A percentile compares a stretch with the other conserved stretches of the same genome.
These are phyloP conservation scores for Atherix ibis DNA, from an alignment of 2,888 invertebrate species.

Conservation along the genomic window DNA sequence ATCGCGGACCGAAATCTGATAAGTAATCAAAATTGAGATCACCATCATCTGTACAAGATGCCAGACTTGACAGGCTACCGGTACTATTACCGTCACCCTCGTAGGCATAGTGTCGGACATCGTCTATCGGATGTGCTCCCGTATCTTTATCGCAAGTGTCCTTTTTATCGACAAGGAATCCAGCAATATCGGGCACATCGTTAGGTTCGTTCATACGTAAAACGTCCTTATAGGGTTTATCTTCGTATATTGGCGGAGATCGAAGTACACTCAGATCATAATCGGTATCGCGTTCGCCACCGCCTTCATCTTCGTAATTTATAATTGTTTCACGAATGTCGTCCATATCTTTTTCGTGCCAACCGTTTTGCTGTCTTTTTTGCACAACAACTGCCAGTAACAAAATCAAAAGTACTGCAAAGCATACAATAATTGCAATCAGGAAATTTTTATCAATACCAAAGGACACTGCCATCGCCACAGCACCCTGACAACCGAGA, in stretches of 20 bases:
- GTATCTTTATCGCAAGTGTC: conserved; percentile 83
- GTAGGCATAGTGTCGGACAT: conserved; percentile 93
- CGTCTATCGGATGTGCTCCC: conserved; percentile 84
- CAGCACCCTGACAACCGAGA: conserved; percentile 55
- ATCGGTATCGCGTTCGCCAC: conserved; percentile 87
- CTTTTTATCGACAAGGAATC: conserved; percentile 80
- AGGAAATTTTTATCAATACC: conserved; percentile 76
- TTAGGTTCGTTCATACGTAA: conserved; percentile 30
- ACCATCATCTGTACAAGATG: conserved; percentile 84
- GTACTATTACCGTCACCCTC: conserved; percentile 91
- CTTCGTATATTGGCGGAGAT: conserved; percentile 31
- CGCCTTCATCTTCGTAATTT: conserved; percentile 95
- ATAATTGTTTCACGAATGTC: conserved; percentile 95
- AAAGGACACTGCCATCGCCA: conserved; percentile 63
- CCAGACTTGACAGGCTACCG: conserved; percentile 82
- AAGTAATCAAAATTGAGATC: conserved; percentile 89
- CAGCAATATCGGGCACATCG: conserved; percentile 69
- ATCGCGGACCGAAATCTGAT: conserved; percentile 89
- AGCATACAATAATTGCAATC: conserved; percentile 77
- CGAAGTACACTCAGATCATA: conserved; percentile 32
- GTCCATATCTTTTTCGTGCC: conserved; percentile 82
- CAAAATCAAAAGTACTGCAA: conserved; percentile 59
- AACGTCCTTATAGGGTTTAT: conserved; percentile 30
- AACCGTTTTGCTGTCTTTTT: conserved; percentile 67
- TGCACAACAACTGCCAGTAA: conserved; percentile 85